Percentiles rank a stretch among this genome's conserved stretches.
These are phyloP conservation scores for Hypsopygia costalis DNA, from an alignment of 2,888 invertebrate genomes.

Conservation along the genomic window DNA sequence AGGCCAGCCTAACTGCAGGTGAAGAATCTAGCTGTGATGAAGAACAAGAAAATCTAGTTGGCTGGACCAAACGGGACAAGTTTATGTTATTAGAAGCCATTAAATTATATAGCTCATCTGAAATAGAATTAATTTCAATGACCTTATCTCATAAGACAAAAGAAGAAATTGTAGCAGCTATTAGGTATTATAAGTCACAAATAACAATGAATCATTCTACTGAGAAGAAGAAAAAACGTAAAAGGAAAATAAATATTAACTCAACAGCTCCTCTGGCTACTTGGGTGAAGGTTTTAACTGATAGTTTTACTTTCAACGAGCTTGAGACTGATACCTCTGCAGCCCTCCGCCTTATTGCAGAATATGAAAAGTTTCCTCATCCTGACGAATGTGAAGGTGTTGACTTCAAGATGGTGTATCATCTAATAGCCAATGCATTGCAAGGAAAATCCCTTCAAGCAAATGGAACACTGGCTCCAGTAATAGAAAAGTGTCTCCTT, in stretches of 20 bases:
- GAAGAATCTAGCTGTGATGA: background rate
- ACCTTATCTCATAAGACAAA: slow-evolving; percentile 36
- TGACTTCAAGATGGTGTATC: slow-evolving; percentile 54
- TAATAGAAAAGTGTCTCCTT: slow-evolving; percentile 51
- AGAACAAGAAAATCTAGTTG: slow-evolving; percentile 17
- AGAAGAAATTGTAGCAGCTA: slow-evolving; percentile 37
- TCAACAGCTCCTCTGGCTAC: slow-evolving; percentile 40
- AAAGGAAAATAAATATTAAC: slow-evolving; percentile 14
- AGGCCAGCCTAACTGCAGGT: too few species aligned
- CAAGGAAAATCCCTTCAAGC: slow-evolving; percentile 52
- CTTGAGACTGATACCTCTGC: slow-evolving; percentile 50
- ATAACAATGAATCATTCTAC: slow-evolving; percentile 15
- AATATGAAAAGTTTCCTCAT: slow-evolving; percentile 51
- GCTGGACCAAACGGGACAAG: slow-evolving; percentile 59
- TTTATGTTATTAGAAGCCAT: slow-evolving; percentile 41
- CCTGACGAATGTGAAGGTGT: slow-evolving; percentile 35
- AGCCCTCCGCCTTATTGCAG: slow-evolving; percentile 58
- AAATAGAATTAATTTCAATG: slow-evolving; percentile 31
- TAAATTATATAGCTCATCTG: slow-evolving; percentile 33
- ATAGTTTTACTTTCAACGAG: slow-evolving; percentile 38
- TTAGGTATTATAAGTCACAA: slow-evolving; percentile 39
- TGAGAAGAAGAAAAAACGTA: slow-evolving; percentile 17
- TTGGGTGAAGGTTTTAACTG: slow-evolving; percentile 54
- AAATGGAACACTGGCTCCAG: slow-evolving; percentile 28
- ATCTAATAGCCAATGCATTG: slow-evolving; percentile 56